Percentiles rank a stretch among this genome's conserved stretches.
These are phyloP conservation scores for Zhengitettix transpicula DNA, from an alignment of 2,888 invertebrate species.

Conservation along the genomic window DNA sequence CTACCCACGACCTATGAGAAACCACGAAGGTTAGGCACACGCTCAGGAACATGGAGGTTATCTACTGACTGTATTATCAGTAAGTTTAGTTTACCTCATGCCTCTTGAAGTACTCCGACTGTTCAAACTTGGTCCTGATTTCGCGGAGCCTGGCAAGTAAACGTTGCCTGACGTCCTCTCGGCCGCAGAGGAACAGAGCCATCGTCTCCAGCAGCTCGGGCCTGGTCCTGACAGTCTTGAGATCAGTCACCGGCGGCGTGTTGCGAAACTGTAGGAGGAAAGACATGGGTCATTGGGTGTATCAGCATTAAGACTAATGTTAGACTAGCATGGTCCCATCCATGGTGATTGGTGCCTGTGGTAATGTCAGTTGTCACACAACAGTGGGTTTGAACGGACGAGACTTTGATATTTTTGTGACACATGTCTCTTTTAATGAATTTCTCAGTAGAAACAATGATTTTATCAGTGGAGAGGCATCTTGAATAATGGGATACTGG, in stretches of 20 bases:
- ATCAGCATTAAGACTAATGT: too few relatives aligned
- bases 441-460: too few relatives aligned
- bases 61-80: not conserved
- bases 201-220: constrained; percentile 59
- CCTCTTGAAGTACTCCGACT: constrained; percentile 64
- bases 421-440: too few relatives aligned
- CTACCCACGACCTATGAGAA: constrained; percentile 60
- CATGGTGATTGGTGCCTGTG: too few relatives aligned
- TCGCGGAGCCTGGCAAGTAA: constrained; percentile 57
- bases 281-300: not conserved
- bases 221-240: constrained; percentile 70
- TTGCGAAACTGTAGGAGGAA: constrained; percentile 41
- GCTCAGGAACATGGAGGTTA: not conserved
- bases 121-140: constrained; percentile 63
- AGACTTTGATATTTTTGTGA: too few relatives aligned
- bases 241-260: constrained; percentile 65
- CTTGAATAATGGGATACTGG: too few relatives aligned
- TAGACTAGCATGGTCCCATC: too few relatives aligned
- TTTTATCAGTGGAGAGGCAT: too few relatives aligned
- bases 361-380: too few relatives aligned
- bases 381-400: too few relatives aligned
- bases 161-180: constrained; percentile 46
- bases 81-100: constrained; percentile 48
- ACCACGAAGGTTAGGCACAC: not conserved
- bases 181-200: constrained; percentile 51